phyloP scores from a whole-genome alignment of 2,888 invertebrate genomes.

The Nomada goodeniana region DNA sequence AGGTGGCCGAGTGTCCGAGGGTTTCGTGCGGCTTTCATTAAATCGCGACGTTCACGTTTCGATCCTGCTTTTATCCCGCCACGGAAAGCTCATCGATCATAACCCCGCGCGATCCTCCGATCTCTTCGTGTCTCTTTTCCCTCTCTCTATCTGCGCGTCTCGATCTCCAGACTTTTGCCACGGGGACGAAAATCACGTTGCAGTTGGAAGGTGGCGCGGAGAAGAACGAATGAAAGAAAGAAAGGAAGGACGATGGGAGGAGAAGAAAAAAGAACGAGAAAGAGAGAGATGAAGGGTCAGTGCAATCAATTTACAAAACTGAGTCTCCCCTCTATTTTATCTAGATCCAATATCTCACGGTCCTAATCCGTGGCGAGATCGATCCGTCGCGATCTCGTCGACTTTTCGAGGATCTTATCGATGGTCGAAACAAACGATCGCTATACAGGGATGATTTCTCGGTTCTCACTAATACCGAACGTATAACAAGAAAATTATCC shows the following conservation, averaged over 20 bases:
- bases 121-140: constrained; percentile 24
- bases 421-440: constrained; percentile 32
- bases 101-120: constrained; percentile 44
- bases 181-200: constrained; percentile 58
- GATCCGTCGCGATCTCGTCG: constrained; percentile 53
- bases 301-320: constrained; percentile 63
- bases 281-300: constrained; percentile 24
- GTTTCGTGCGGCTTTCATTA: constrained; percentile 54
- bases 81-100: constrained; percentile 63
- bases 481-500: constrained; percentile 84
- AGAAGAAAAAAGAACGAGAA: constrained; percentile 27
- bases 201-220: constrained; percentile 31
- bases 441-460: constrained; percentile 47
- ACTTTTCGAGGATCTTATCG: constrained; percentile 58
- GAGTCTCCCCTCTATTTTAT: constrained; percentile 64
- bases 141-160: constrained; percentile 40
- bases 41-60: constrained; percentile 54
- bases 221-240: not conserved
- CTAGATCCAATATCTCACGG: constrained; percentile 82
- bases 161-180: constrained; percentile 63
- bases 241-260: not conserved
- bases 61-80: constrained; percentile 54
- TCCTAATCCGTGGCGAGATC: constrained; percentile 74
- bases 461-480: constrained; percentile 78
- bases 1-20: constrained; percentile 2